Percentiles rank a stretch among this genome's conserved stretches.
Evolutionary conservation across 2,888 invertebrate species (phyloP).

Genomic region (Dicyrtomina minuta): DNA sequence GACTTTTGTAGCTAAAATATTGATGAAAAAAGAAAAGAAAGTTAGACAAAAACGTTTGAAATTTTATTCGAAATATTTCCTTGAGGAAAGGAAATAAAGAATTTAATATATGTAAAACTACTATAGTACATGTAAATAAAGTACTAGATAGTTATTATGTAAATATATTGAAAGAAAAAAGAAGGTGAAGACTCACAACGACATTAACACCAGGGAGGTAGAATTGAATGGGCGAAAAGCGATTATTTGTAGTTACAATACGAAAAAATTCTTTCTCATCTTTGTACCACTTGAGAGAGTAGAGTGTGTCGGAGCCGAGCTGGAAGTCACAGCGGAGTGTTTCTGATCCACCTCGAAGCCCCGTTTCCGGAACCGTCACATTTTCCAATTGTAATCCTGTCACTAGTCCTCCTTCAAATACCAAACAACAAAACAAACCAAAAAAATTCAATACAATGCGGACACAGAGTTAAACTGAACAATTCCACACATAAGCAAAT

Average conservation of each 20-base stretch:
- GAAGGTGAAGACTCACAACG: constrained; percentile 38
- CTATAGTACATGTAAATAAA: no score
- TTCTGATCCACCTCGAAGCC: constrained; percentile 43
- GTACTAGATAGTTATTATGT: no score
- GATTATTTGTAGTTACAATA: background rate
- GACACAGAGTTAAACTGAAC: background rate
- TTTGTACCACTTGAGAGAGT: constrained; percentile 49
- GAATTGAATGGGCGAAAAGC: constrained; percentile 13
- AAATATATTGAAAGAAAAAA: background rate
- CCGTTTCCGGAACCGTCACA: constrained; percentile 36
- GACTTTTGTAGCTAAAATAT: constrained; percentile 37
- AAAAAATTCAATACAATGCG: background rate
- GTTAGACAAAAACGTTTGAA: no score
- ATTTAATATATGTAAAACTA: no score
- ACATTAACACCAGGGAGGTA: constrained; percentile 44
- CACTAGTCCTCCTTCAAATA: constrained; percentile 8
- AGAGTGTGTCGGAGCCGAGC: constrained; percentile 45
- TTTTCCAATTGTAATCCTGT: constrained; percentile 37
- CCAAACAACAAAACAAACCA: background rate
- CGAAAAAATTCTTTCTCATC: constrained; percentile 47
- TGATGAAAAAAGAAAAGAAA: background rate
- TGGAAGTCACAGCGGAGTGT: constrained; percentile 43
- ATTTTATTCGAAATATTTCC: no score
- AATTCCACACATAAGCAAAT: background rate
- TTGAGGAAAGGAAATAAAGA: no score